Evolutionary conservation across 2,113 vertebrate species (phyloP).

Genomic region (Antechinus stuartii): DNA sequence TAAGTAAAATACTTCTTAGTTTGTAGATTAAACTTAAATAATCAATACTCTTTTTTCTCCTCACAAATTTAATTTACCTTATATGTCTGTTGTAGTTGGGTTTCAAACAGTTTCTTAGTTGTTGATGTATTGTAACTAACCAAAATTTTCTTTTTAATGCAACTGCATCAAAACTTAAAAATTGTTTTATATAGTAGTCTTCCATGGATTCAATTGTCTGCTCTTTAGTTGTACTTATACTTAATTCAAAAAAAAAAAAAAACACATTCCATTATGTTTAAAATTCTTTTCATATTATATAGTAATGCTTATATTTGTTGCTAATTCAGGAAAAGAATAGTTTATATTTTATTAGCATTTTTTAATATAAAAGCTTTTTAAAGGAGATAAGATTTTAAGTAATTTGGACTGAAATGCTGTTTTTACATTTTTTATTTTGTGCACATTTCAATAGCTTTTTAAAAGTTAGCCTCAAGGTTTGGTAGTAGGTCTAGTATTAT

Average conservation of each 20-base stretch:
- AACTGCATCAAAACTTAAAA: not conserved
- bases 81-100: not conserved
- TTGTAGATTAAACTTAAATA: not conserved
- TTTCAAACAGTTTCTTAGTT: not conserved
- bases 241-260: not conserved
- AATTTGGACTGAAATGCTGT: not conserved
- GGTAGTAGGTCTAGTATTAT: not conserved
- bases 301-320: accelerated
- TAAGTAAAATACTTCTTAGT: not conserved
- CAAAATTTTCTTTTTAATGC: accelerated
- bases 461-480: not conserved
- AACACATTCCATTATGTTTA: not conserved
- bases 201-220: accelerated
- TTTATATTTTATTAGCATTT: not conserved
- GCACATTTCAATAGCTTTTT: not conserved
- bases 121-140: not conserved
- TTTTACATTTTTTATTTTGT: not conserved
- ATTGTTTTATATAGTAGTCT: not conserved
- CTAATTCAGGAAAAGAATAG: too few relatives aligned
- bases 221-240: accelerated
- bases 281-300: not conserved
- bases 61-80: not conserved
- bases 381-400: not conserved
- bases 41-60: not conserved
- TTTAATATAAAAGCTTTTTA: not conserved